Conservation (phyloP, 2,888 invertebrate species). For the Tenthredo distinguenda region DNA sequence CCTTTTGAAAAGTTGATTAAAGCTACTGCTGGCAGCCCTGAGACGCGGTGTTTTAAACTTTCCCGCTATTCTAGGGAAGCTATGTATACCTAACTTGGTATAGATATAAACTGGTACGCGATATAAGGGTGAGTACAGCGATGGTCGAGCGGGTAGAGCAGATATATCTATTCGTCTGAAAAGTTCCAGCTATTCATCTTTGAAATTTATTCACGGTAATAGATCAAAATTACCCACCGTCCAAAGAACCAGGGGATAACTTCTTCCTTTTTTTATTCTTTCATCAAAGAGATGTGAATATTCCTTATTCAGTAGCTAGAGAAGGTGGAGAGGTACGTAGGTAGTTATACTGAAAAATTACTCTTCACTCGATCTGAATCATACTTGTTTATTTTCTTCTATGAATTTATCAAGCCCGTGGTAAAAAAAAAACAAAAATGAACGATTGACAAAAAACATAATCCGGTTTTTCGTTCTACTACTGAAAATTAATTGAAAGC, state of each 20-base stretch:
- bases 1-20: constrained; percentile 50
- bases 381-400: neutral
- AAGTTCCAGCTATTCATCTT: constrained; percentile 33
- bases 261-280: constrained; percentile 2
- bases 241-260: neutral
- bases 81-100: neutral
- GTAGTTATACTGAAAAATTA: neutral
- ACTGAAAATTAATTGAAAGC: constrained; percentile 40
- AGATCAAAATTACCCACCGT: constrained; percentile 33
- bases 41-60: constrained; percentile 12
- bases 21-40: constrained; percentile 19
- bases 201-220: constrained; percentile 45
- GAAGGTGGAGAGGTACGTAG: neutral
- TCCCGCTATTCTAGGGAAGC: neutral
- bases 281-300: constrained; percentile 15
- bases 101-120: neutral
- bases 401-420: neutral
- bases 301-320: constrained; percentile 20
- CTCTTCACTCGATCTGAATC: neutral
- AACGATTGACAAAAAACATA: neutral
- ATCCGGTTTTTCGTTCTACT: neutral
- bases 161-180: constrained; percentile 38
- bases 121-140: neutral
- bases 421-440: neutral
- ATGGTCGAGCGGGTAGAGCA: neutral